These are phyloP conservation scores for Orthonyx spaldingii DNA, from an alignment of 2,113 vertebrate species.

Conservation along the genomic window DNA sequence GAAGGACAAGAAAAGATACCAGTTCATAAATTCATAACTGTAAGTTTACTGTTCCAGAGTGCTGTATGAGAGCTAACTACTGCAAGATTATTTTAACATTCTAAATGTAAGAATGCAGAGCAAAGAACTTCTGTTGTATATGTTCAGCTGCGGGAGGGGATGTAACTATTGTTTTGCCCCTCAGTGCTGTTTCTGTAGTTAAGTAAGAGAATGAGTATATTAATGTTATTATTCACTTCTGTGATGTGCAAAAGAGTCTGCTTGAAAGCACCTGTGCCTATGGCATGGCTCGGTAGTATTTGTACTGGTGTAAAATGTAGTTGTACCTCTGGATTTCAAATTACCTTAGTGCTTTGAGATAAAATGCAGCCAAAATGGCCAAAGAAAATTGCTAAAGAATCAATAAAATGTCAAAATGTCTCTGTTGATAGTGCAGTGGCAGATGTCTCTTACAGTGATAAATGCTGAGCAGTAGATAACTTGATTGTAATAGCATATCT, in stretches of 20 bases:
- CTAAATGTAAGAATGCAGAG: background rate
- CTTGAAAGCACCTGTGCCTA: background rate
- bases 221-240: background rate
- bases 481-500: background rate
- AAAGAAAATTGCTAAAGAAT: background rate
- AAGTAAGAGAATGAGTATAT: background rate
- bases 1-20: conserved; percentile 98
- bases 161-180: background rate
- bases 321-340: background rate
- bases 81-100: background rate
- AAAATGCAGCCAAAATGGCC: background rate
- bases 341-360: background rate
- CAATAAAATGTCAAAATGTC: background rate
- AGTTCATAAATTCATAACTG: conserved; percentile 95
- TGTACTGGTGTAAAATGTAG: background rate
- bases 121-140: background rate
- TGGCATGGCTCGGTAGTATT: background rate
- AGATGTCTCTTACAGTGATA: background rate
- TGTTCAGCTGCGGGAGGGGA: background rate
- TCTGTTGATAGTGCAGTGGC: background rate
- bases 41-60: conserved; percentile 71
- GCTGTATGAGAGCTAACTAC: background rate
- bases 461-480: background rate
- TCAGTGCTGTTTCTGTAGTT: background rate
- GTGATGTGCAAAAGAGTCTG: background rate